Evolutionary conservation across 2,888 invertebrate species (phyloP).

Genomic region (Melipona beecheii): DNA sequence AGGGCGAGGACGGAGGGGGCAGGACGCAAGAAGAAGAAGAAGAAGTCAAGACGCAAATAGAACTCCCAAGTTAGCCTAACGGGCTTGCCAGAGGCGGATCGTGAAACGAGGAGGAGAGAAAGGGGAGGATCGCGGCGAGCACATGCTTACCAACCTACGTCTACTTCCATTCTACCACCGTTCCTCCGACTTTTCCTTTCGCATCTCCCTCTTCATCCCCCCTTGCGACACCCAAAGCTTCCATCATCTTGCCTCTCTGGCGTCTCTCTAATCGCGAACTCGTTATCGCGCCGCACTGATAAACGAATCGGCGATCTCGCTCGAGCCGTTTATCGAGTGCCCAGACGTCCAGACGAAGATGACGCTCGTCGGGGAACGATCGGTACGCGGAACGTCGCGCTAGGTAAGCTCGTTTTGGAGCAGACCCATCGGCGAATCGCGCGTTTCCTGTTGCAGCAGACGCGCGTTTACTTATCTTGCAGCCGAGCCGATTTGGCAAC

Average conservation of each 20-base stretch:
- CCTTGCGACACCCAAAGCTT: conserved; percentile 48
- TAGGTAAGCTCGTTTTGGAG: not conserved
- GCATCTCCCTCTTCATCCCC: conserved; percentile 43
- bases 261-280: no score
- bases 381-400: not conserved
- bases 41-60: conserved; percentile 83
- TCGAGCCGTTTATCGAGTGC: no score
- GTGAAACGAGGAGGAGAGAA: conserved; percentile 49
- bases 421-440: not conserved
- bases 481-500: not conserved
- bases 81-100: conserved; percentile 75
- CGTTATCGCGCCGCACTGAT: no score
- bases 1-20: conserved; percentile 69
- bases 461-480: conserved; percentile 6
- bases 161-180: conserved; percentile 52
- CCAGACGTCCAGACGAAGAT: no score
- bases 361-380: conserved; percentile 1
- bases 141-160: conserved; percentile 71
- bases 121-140: conserved; percentile 69
- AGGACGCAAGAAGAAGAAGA: conserved; percentile 83
- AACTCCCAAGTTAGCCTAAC: conserved; percentile 84
- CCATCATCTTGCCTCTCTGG: no score
- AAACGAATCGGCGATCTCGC: no score
- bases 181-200: conserved; percentile 34
- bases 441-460: conserved; percentile 13